Conservation (phyloP, 2,113 vertebrate species). For the Jaculus jaculus region DNA sequence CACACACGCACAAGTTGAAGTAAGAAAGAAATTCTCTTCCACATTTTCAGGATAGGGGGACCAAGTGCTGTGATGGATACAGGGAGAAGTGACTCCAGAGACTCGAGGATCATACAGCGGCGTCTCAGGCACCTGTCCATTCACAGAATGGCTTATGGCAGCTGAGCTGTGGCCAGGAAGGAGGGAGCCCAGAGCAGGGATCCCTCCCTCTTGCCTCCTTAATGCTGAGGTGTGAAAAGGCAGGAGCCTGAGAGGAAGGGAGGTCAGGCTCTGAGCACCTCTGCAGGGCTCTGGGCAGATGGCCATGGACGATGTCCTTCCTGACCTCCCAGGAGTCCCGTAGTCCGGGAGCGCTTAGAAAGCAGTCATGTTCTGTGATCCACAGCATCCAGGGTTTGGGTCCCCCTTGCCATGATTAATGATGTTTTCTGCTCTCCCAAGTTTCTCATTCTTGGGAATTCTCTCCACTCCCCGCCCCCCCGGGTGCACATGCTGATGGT, state of each 20-base stretch:
- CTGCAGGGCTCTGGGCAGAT: not conserved
- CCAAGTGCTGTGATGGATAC: rapidly evolving
- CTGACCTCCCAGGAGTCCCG: not conserved
- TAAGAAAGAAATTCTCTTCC: not conserved
- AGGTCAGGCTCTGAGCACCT: not conserved
- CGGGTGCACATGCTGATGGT: not conserved
- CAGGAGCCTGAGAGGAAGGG: rapidly evolving
- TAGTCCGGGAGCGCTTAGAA: rapidly evolving
- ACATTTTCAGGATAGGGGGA: rapidly evolving
- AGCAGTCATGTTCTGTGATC: not conserved
- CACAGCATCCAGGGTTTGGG: rapidly evolving
- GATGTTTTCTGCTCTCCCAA: rapidly evolving
- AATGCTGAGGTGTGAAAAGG: not conserved
- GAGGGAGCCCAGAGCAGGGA: not conserved
- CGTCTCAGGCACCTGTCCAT: not conserved
- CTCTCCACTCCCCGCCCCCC: not conserved
- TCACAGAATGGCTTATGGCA: not conserved
- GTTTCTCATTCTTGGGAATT: not conserved
- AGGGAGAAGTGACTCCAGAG: no score
- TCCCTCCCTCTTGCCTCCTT: no score
- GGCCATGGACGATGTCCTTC: not conserved
- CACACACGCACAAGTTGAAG: not conserved
- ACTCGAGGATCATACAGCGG: rapidly evolving
- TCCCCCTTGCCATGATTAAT: rapidly evolving
- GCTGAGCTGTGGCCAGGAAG: rapidly evolving